These are phyloP conservation scores for Irena cyanogastra DNA, from an alignment of 2,113 vertebrate genomes.

Conservation along the genomic window DNA sequence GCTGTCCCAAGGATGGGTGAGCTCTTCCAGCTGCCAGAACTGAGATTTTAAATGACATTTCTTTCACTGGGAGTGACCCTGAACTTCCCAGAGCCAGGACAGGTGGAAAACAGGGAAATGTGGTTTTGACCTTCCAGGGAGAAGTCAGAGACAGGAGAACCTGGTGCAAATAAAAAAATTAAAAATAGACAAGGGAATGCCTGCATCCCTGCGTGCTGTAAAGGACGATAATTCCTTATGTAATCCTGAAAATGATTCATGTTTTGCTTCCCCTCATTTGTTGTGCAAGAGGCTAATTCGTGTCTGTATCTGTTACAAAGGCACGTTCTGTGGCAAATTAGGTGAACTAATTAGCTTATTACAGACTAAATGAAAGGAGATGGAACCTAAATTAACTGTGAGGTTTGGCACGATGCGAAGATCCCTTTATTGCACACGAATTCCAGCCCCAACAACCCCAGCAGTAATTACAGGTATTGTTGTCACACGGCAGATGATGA, in stretches of 20 bases:
- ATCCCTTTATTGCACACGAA: conserved; percentile 35
- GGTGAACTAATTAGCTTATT: conserved; percentile 62
- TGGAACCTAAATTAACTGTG: conserved; percentile 52
- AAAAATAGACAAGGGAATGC: not conserved
- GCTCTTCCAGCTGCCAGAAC: not conserved
- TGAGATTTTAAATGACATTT: not conserved
- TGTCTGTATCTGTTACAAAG: conserved; percentile 46
- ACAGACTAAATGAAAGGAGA: conserved; percentile 57
- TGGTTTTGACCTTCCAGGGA: not conserved
- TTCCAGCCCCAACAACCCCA: not conserved
- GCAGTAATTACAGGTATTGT: conserved; percentile 46
- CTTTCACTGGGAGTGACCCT: not conserved
- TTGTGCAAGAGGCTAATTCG: conserved; percentile 43
- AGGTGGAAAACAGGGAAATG: not conserved
- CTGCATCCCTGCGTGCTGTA: not conserved
- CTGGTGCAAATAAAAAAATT: not conserved
- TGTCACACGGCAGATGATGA: conserved; percentile 6
- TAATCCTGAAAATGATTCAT: conserved; percentile 28
- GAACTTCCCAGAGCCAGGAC: not conserved
- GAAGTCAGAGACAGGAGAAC: not conserved
- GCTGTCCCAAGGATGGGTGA: not conserved
- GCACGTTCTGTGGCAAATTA: conserved; percentile 46
- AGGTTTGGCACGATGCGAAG: conserved; percentile 53
- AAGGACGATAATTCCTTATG: conserved; percentile 5
- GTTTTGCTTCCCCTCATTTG: conserved; percentile 37